Conservation (phyloP, 2,113 vertebrate species). For the Onychostruthus taczanowskii region DNA sequence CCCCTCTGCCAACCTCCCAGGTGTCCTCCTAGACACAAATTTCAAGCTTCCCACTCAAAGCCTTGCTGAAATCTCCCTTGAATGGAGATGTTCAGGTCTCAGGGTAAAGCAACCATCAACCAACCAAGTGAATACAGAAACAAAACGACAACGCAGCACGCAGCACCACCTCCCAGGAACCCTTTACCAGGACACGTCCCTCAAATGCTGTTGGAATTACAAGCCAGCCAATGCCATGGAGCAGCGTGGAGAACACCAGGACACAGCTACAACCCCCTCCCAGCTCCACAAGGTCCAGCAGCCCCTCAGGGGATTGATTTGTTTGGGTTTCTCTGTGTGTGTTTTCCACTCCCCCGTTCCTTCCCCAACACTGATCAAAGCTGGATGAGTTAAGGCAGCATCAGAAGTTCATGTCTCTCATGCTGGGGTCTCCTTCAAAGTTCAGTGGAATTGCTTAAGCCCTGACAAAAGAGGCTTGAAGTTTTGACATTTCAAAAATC, state of each 20-base stretch:
- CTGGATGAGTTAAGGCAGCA: background rate
- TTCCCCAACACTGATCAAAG: conserved; percentile 61
- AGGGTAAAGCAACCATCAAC: background rate
- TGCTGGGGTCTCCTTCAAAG: conserved; percentile 62
- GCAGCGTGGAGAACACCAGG: background rate
- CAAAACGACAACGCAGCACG: rapidly evolving
- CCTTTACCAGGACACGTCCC: rapidly evolving
- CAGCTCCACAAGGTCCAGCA: background rate
- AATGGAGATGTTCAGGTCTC: rapidly evolving
- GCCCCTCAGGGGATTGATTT: background rate
- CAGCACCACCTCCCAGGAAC: background rate
- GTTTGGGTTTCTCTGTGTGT: background rate
- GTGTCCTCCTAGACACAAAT: background rate
- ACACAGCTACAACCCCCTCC: background rate
- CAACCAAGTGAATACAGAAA: background rate
- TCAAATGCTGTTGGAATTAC: rapidly evolving
- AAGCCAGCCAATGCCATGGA: rapidly evolving
- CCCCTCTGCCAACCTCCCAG: background rate
- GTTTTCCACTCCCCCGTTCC: background rate
- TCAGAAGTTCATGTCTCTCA: conserved; percentile 44
- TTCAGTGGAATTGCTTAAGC: conserved; percentile 58
- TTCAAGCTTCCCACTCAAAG: background rate
- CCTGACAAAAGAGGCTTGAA: conserved; percentile 63
- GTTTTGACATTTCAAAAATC: conserved; percentile 65
- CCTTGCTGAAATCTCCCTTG: background rate